Percentiles rank a stretch among this genome's conserved stretches.
Conservation (phyloP, 2,113 vertebrate species). For the Sturnus vulgaris region DNA sequence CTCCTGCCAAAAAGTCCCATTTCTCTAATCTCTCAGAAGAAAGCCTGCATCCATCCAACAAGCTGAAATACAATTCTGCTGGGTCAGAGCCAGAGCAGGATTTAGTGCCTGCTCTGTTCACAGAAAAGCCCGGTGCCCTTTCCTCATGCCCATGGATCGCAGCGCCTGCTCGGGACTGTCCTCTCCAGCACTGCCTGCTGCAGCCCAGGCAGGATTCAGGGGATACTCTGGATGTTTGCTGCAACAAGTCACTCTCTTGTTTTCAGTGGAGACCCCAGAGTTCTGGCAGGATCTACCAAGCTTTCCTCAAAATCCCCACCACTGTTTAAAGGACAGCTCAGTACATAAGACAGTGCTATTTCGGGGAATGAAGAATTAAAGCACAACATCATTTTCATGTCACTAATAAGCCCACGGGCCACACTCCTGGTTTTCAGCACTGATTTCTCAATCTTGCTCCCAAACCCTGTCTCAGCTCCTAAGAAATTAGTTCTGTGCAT, state of each 20-base stretch:
- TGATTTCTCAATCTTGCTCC: background rate
- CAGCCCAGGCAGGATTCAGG: background rate
- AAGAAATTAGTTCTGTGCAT: rapidly evolving
- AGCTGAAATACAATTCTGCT: background rate
- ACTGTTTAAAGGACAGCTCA: background rate
- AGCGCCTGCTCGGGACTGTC: background rate
- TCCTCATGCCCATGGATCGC: background rate
- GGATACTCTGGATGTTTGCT: constrained; percentile 5
- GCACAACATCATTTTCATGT: background rate
- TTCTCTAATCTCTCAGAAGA: constrained; percentile 20
- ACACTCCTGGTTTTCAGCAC: background rate
- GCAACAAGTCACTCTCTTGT: background rate
- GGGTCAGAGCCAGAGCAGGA: background rate
- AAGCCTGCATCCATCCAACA: background rate
- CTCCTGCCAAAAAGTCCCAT: background rate
- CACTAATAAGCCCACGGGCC: background rate
- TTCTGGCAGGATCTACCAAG: background rate
- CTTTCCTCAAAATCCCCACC: background rate
- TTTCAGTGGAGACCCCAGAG: background rate
- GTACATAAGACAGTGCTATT: background rate
- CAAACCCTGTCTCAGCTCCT: background rate
- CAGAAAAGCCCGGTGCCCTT: background rate
- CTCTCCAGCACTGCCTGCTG: background rate
- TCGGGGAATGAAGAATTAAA: background rate
- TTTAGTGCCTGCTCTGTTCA: background rate